Conservation (phyloP, 2,113 vertebrate genomes). For the Sminthopsis crassicaudata region DNA sequence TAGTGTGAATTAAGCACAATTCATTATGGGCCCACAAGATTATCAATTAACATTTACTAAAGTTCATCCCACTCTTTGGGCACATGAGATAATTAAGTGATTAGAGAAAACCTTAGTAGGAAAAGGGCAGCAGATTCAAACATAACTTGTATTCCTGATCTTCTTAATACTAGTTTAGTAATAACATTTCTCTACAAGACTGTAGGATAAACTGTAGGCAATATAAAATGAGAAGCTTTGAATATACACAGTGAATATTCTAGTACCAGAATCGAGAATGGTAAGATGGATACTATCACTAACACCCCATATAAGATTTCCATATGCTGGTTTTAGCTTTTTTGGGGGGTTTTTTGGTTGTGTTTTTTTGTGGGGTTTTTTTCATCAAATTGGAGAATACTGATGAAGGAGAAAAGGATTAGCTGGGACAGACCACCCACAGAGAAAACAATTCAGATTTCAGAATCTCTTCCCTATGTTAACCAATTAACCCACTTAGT, state of each 20-base stretch:
- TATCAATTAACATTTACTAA: conserved; percentile 33
- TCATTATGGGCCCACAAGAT: not conserved
- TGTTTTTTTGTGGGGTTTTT: conserved; percentile 18
- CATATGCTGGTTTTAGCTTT: not conserved
- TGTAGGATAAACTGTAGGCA: conserved; percentile 3
- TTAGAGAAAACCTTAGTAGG: conserved; percentile 28
- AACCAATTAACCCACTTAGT: conserved; percentile 19
- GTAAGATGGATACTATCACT: conserved; percentile 19
- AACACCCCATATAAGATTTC: conserved; percentile 34
- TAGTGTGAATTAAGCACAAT: conserved; percentile 2
- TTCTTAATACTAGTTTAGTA: conserved; percentile 16
- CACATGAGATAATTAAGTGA: conserved; percentile 15
- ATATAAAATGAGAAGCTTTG: conserved; percentile 35
- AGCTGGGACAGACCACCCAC: not conserved
- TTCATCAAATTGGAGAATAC: conserved; percentile 13
- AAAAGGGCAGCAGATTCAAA: conserved; percentile 12
- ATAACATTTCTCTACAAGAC: conserved; percentile 31
- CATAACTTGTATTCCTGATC: conserved; percentile 26
- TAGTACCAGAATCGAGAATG: conserved; percentile 20
- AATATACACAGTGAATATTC: conserved; percentile 22
- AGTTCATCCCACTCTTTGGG: not conserved
- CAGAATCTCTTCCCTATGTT: not conserved
- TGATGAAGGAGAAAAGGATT: not conserved
- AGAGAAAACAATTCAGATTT: not conserved
- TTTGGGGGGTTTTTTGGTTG: no score